Base-by-base conservation (phyloP, 2,113 vertebrate species). In the Picathartes gymnocephalus region DNA sequence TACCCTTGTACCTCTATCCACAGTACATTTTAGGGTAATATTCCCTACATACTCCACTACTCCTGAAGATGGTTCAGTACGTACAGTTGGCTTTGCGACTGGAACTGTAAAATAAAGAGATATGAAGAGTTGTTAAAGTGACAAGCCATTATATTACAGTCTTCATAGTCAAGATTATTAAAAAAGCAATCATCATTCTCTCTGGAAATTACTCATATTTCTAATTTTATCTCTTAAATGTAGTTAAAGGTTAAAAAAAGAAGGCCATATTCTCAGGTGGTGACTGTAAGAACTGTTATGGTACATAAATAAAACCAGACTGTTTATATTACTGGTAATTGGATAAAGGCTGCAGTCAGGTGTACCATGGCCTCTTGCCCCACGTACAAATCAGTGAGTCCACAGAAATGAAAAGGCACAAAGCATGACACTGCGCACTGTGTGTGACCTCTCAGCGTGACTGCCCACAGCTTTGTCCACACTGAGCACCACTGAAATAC, bases 1-100 rank as follows among this genome's bases (percentile, higher is more conserved):
- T n/a, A 98, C 79, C 27, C 98, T 97, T 35, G 98, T 98, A 60
- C 98, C 98, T 39, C 90, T 94, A 50, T 69, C 83, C 77, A 98
- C 97, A 6, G 65, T 78, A 94, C 98, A 98, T 12, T 93, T 97
- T 90, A 98, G 82, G 9, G 98, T 98, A 76, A 98, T 91, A 84
- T 98, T 98, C 15, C 97, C 98, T 60, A 98, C 94, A 2, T 98
- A 70, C 33, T 98, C 98, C 87, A 98, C 98, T 64, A 97, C 98
- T 37, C 98, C 98, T 23, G 97, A 97, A 53, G 97, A 86, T 25
- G 98, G 98, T 23, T 97, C 95, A 39, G 60, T 97, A 71, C 78
- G 76, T 33, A 98, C 94, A 65, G 87, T 20, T 27, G 98, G 98
- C 60, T 98, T 97, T 50, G 93, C 94, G 81, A 98, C 97, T 82